phyloP scores from a whole-genome alignment of 2,113 vertebrate genomes.

The Varanus salvator region DNA sequence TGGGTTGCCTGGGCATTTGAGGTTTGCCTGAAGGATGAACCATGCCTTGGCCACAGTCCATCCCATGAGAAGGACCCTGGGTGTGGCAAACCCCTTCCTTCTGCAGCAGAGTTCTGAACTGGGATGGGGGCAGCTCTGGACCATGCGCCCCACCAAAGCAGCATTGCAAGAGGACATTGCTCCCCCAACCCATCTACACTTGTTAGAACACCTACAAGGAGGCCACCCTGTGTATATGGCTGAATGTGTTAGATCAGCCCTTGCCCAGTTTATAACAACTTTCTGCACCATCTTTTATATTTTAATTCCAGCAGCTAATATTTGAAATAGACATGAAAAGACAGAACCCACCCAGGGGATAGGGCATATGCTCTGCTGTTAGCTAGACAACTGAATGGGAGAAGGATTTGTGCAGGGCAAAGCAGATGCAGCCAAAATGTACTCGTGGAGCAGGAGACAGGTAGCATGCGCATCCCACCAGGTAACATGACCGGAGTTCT shows the following conservation, averaged over 20 bases:
- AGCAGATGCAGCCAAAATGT: constrained; percentile 46
- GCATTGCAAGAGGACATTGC: too few relatives aligned
- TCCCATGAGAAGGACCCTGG: too few relatives aligned
- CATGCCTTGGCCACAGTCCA: too few relatives aligned
- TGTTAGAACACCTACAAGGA: not conserved
- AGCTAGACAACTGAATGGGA: constrained; percentile 54
- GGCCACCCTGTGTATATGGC: not conserved
- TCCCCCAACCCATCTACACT: too few relatives aligned
- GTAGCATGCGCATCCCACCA: not conserved
- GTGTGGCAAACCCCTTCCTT: too few relatives aligned
- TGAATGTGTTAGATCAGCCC: not conserved
- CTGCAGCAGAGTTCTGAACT: too few relatives aligned
- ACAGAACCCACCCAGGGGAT: constrained; percentile 30
- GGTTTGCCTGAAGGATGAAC: too few relatives aligned
- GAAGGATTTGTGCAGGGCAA: constrained; percentile 58
- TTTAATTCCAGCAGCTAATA: constrained; percentile 43
- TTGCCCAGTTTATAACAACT: not conserved
- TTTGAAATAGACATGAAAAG: constrained; percentile 52
- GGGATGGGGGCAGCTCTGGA: too few relatives aligned
- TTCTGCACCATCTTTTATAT: constrained; percentile 25
- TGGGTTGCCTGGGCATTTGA: too few relatives aligned
- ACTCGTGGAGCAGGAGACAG: constrained; percentile 24
- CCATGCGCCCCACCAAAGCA: too few relatives aligned
- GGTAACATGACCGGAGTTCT: not conserved
- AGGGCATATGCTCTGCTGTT: constrained; percentile 43